Evolutionary conservation across 2,888 invertebrate genomes (phyloP).

Genomic region (Parnassius smintheus): DNA sequence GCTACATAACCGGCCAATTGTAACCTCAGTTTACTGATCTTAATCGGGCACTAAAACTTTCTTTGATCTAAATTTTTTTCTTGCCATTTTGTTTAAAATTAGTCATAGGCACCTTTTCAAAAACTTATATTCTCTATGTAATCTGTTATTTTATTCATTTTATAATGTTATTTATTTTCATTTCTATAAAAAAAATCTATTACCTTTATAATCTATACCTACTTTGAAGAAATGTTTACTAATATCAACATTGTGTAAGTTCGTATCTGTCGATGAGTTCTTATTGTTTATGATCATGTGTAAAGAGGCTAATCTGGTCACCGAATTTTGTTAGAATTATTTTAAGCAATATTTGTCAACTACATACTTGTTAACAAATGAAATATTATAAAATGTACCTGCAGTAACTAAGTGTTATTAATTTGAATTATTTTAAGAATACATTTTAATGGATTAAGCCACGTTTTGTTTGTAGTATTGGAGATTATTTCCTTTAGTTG

Average conservation of each 20-base stretch:
- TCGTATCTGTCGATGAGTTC: not conserved
- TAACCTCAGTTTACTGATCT: not conserved
- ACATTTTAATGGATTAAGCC: not conserved
- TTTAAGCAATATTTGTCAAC: slow-evolving; percentile 2
- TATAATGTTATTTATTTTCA: not conserved
- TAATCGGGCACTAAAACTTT: not conserved
- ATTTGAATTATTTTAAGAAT: not conserved
- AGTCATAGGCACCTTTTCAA: not conserved
- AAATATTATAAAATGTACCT: slow-evolving; percentile 13
- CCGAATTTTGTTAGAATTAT: slow-evolving; percentile 1
- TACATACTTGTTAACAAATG: not conserved
- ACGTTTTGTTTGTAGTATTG: not conserved
- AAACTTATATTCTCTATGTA: not conserved
- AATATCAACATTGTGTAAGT: not conserved
- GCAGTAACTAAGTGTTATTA: slow-evolving; percentile 6
- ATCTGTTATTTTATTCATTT: not conserved
- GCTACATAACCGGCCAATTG: too few relatives aligned
- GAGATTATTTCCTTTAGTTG: not conserved
- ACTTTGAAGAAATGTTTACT: not conserved
- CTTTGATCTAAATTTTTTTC: slow-evolving; percentile 10
- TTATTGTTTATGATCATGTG: slow-evolving; percentile 12
- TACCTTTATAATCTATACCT: too few relatives aligned
- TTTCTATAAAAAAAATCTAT: not conserved
- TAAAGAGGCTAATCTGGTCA: slow-evolving; percentile 13
- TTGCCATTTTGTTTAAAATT: slow-evolving; percentile 20